These are phyloP conservation scores for Alethe castanea DNA, from an alignment of 2,113 vertebrate genomes.

Conservation along the genomic window DNA sequence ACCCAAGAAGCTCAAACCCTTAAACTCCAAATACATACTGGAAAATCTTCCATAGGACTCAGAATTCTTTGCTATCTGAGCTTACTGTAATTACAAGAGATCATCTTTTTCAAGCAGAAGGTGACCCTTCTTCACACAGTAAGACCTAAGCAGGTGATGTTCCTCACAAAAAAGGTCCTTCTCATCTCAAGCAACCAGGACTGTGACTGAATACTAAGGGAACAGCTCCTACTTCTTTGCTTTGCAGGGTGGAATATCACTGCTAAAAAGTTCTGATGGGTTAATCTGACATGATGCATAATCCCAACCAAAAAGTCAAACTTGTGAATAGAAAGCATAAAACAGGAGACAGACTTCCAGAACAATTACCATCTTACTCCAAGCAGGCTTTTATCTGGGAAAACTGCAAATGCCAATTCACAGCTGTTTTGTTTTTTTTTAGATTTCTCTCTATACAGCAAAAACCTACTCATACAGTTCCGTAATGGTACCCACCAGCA, in stretches of 20 bases:
- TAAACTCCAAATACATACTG: background rate
- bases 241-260: background rate
- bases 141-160: background rate
- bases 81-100: background rate
- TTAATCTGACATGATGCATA: background rate
- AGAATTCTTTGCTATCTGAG: background rate
- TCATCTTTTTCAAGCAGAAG: background rate
- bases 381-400: background rate
- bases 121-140: background rate
- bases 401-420: background rate
- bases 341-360: background rate
- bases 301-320: background rate
- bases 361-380: background rate
- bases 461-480: background rate
- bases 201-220: background rate
- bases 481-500: background rate
- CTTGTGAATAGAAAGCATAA: background rate
- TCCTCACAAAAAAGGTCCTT: background rate
- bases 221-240: background rate
- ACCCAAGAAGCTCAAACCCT: background rate
- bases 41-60: background rate
- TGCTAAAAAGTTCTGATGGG: background rate
- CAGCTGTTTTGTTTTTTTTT: background rate
- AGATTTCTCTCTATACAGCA: background rate
- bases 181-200: background rate